Evolutionary conservation across 2,888 invertebrate genomes (phyloP), one percentile per base, ranked within the genome.

Genomic region (Cryptus armator): DNA sequence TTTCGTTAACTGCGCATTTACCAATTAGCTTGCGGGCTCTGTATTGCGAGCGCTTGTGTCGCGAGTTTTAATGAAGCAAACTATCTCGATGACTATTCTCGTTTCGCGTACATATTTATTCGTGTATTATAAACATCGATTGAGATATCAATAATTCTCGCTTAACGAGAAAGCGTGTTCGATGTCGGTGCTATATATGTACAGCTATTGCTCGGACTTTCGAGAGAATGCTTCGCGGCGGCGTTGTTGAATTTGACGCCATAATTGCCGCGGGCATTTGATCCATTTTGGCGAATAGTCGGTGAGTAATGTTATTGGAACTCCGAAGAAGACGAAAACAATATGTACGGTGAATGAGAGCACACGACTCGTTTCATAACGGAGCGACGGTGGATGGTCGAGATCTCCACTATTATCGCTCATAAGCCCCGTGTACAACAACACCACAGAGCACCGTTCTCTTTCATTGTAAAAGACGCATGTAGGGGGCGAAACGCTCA

Each of bases 361-460:
- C 59, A 29, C 70, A 70, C 68, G 70, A 68, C 29, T 78, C 10
- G 62, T 51, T 66, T n/a, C 44, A 62, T 7, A 14, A 19, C 48
- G 64, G 19, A 32, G 43, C 37, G 14, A 51, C 66, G 48, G 64
- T 14, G 76, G 53, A 66, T 10, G 66, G 66, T 76, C 66, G 74
- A 43, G 19, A n/a, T 19, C 53, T 75, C 59, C 44, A 4, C 53
- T 67, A 77, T 84, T 77, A 77, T 70, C 72, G 72, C 44, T 14
- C 32, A 59, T 66, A 51, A 48, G 44, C 9, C 46, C 37, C 44
- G 72, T 62, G 29, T 68, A 74, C 43, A 43, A 43, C 62, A 37
- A 66, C 43, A 53, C 44, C 19, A 12, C n/a, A 29, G 14, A 48
- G 32, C 70, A 19, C 68, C 12, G 62, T 74, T 81, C 56, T 29